Percentiles rank a stretch among this genome's conserved stretches.
Conservation (phyloP, 2,113 vertebrate species). For the Tor tambroides region DNA sequence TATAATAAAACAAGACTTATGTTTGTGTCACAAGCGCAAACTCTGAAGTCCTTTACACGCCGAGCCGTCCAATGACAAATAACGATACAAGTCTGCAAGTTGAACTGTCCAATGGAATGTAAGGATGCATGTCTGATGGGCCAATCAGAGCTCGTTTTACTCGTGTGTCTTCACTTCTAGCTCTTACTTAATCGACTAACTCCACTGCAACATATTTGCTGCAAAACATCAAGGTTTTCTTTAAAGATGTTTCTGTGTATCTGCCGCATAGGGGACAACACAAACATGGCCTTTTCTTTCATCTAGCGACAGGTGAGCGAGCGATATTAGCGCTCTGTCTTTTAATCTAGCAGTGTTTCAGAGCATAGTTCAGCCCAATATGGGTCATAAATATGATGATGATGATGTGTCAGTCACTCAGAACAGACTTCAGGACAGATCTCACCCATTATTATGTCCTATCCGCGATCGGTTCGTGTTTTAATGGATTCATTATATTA, state of each 20-base stretch:
- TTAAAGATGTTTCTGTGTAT: constrained; percentile 65
- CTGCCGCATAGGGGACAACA: constrained; percentile 51
- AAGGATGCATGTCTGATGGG: neutral
- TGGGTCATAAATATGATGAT: neutral
- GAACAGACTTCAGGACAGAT: neutral
- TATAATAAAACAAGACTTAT: neutral
- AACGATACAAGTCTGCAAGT: neutral
- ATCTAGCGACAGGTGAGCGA: constrained; percentile 78
- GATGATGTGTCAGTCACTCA: constrained; percentile 45
- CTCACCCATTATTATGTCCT: neutral
- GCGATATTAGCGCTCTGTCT: neutral
- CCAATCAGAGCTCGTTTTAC: constrained; percentile 69
- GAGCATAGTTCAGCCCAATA: neutral
- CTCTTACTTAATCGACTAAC: constrained; percentile 24
- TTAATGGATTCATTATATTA: neutral
- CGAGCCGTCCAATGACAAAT: neutral
- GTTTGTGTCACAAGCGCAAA: neutral
- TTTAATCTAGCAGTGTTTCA: neutral
- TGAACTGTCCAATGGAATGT: constrained; percentile 62
- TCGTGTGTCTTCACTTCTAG: neutral
- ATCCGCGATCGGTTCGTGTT: neutral
- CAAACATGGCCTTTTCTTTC: constrained; percentile 58
- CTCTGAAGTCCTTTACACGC: too few species aligned
- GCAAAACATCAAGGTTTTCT: constrained; percentile 20
- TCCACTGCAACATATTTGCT: constrained; percentile 31